Conservation (phyloP, 2,797 vertebrate genomes). For the Acomys russatus region DNA sequence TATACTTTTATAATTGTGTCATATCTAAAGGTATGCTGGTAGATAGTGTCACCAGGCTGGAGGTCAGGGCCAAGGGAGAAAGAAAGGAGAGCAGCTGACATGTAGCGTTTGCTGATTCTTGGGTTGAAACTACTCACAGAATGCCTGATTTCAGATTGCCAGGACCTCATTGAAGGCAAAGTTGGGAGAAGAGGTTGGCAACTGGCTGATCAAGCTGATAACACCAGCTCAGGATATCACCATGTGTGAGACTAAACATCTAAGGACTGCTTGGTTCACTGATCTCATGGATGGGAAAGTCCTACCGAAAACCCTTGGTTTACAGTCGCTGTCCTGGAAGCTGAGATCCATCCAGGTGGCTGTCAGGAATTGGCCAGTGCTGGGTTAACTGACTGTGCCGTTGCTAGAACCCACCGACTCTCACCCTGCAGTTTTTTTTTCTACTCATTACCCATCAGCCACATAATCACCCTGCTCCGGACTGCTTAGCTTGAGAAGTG, state of each 20-base stretch:
- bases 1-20: background rate
- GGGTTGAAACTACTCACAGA: background rate
- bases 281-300: background rate
- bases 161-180: background rate
- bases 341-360: background rate
- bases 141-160: background rate
- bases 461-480: background rate
- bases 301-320: background rate
- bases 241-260: background rate
- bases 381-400: background rate
- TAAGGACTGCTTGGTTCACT: background rate
- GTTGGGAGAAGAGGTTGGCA: background rate
- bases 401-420: background rate
- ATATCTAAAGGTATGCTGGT: background rate
- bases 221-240: background rate
- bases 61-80: no score
- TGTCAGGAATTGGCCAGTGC: background rate
- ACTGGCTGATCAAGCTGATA: background rate
- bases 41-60: background rate
- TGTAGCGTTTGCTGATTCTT: constrained; percentile 9
- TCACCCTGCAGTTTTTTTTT: background rate
- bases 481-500: background rate
- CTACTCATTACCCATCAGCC: background rate
- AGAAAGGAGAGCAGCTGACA: background rate
- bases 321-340: background rate